A percentile compares a stretch with the other conserved stretches of the same genome.
phyloP scores from a whole-genome alignment of 1,140 invertebrate species.

The Drosophila sp. region DNA sequence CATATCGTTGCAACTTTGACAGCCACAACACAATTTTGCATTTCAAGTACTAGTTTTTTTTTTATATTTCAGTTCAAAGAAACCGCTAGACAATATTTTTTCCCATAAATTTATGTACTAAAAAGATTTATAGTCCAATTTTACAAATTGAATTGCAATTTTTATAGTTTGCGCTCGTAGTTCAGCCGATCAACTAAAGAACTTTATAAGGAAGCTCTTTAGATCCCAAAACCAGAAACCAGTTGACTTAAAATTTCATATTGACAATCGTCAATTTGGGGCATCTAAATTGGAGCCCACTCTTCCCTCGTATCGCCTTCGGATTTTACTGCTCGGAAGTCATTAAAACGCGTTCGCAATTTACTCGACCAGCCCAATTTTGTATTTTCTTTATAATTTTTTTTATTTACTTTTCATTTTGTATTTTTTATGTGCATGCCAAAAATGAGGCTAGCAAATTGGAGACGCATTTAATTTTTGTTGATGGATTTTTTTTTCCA shows the following conservation, averaged over 20 bases:
- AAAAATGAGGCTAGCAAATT: conserved; percentile 41
- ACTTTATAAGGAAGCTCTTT: neutral
- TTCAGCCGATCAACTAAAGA: conserved; percentile 6
- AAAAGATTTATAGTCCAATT: conserved; percentile 9
- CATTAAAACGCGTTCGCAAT: conserved; percentile 43
- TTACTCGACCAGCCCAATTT: conserved; percentile 18
- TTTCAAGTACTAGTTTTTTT: conserved; percentile 22
- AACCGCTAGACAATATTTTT: conserved; percentile 1
- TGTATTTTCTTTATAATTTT: neutral
- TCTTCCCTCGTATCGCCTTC: conserved; percentile 3
- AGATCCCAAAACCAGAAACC: conserved; percentile 12
- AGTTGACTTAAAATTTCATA: conserved; percentile 24
- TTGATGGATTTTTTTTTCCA: conserved; percentile 61
- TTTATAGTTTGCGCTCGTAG: conserved; percentile 14
- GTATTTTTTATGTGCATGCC: neutral
- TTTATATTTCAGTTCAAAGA: conserved; percentile 20
- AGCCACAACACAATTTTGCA: conserved; percentile 12
- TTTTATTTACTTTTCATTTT: conserved; percentile 4
- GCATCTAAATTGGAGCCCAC: conserved; percentile 64
- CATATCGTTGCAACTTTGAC: conserved; percentile 1
- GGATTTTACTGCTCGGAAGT: conserved; percentile 25
- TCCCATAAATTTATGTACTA: conserved; percentile 11
- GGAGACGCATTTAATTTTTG: conserved; percentile 35
- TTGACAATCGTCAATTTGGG: conserved; percentile 26
- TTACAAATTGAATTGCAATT: conserved; percentile 1